Percentiles rank a stretch among this genome's conserved stretches.
phyloP scores from a whole-genome alignment of 2,797 vertebrate species.

The Pelochelys cantorii region DNA sequence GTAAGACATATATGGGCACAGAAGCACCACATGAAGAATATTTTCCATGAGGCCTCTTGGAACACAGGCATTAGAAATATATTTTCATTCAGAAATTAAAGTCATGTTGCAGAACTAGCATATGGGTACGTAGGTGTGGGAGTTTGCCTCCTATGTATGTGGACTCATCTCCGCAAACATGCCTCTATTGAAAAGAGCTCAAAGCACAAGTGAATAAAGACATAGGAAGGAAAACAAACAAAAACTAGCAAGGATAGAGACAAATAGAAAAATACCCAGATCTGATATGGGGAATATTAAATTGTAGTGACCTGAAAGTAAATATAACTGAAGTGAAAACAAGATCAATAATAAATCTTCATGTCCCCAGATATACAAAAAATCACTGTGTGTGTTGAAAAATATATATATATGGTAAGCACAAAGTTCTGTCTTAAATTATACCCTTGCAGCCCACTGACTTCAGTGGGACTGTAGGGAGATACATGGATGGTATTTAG shows the following conservation, averaged over 20 bases:
- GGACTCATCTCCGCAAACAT: constrained; percentile 17
- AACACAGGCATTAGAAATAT: constrained; percentile 6
- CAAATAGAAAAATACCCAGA: constrained; percentile 13
- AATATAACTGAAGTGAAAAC: not conserved
- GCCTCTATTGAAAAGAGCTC: accelerated
- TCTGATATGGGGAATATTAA: not conserved
- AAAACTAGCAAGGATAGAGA: not conserved
- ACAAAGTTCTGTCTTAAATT: not conserved
- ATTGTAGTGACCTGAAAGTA: constrained; percentile 21
- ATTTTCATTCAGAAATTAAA: constrained; percentile 13
- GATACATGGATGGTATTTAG: not conserved
- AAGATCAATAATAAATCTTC: not conserved
- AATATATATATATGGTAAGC: not conserved
- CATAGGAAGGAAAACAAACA: constrained; percentile 3
- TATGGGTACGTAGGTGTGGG: not conserved
- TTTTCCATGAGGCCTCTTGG: not conserved
- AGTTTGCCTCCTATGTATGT: not conserved
- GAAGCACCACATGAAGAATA: not conserved
- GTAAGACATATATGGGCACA: constrained; percentile 21
- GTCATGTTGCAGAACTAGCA: not conserved
- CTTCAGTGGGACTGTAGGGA: not conserved
- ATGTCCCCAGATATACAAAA: constrained; percentile 4
- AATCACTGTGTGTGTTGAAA: not conserved
- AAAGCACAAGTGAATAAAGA: not conserved
- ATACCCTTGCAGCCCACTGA: not conserved